A percentile compares a stretch with the other conserved stretches of the same genome.
Evolutionary conservation across 2,797 vertebrate genomes (phyloP).

Genomic region (Limnodromus scolopaceus): DNA sequence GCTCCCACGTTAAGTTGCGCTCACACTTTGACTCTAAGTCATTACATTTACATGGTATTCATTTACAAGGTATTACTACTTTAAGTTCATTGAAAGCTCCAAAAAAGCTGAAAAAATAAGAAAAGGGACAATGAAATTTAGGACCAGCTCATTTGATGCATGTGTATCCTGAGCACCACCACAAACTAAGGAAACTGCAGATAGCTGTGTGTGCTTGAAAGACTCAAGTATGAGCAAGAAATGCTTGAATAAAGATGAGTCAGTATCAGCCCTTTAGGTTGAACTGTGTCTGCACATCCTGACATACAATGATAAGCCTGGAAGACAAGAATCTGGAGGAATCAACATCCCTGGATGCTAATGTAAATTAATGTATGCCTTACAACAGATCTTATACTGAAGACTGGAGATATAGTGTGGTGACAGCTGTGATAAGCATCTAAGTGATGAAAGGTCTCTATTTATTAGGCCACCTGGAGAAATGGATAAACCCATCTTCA

Average conservation of each 20-base stretch:
- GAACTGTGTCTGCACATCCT: background rate
- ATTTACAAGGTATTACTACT: background rate
- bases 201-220: background rate
- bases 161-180: background rate
- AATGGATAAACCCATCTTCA: background rate
- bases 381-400: conserved; percentile 11
- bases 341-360: background rate
- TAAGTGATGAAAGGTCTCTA: conserved; percentile 17
- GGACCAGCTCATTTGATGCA: background rate
- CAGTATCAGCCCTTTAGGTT: conserved; percentile 11
- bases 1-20: background rate
- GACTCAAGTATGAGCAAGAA: background rate
- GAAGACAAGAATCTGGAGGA: conserved; percentile 14
- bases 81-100: background rate
- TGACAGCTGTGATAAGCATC: conserved; percentile 56
- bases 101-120: background rate
- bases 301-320: conserved; percentile 6
- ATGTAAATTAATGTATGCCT: conserved; percentile 33
- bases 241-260: conserved; percentile 52
- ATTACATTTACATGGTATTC: no score
- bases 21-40: background rate
- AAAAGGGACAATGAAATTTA: background rate
- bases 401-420: background rate
- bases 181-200: background rate
- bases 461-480: conserved; percentile 19